Evolutionary conservation across 2,113 vertebrate species (phyloP), one percentile per base, ranked within the genome.

Genomic region (Entelurus aequoreus): DNA sequence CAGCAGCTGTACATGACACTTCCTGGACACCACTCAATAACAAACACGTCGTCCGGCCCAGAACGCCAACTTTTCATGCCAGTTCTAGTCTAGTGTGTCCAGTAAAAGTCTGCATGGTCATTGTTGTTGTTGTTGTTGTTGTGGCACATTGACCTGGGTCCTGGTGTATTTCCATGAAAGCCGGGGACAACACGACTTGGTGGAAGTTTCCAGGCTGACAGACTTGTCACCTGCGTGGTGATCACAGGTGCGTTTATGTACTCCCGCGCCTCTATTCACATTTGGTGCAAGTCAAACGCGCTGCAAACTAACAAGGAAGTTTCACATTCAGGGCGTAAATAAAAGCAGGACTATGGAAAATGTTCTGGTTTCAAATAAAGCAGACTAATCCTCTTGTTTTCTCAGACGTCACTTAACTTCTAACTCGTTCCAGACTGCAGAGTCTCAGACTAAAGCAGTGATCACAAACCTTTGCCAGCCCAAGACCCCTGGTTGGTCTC

Each of bases 191-290:
- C 62, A 68, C 70, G 62, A 63, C 57, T 57, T 64, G 19, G 65
- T 65, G 71, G 70, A 86, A 74, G 71, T 82, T 87, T 88, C 78
- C 69, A 74, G 62, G 62, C 47, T 75, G 76, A 76, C 46, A 55
- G 61, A 81, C 59, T 52, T 53, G 13, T 38, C 70, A 73, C 47
- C 62, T 76, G 71, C 49, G 58, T 54, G 47, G n/a, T 71, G 54
- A 69, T 62, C 56, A 36, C 42, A 49, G 10, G 9, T 11, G 42
- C 11, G 10, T 44, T 44, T 10, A 2, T 11, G 42, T 10, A 10
- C 42, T 11, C 10, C 40, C 2, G 7, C 1, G 40, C 9, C 9
- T 42, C 9, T 42, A 42, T 8, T 8, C 0, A 42, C 9, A 44
- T 44, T 44, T 44, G 8, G 6, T 2, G n/a, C 54, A 61, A 5